Conservation (phyloP, 1,140 invertebrate species). For the Caenorhabditis briggsae region DNA sequence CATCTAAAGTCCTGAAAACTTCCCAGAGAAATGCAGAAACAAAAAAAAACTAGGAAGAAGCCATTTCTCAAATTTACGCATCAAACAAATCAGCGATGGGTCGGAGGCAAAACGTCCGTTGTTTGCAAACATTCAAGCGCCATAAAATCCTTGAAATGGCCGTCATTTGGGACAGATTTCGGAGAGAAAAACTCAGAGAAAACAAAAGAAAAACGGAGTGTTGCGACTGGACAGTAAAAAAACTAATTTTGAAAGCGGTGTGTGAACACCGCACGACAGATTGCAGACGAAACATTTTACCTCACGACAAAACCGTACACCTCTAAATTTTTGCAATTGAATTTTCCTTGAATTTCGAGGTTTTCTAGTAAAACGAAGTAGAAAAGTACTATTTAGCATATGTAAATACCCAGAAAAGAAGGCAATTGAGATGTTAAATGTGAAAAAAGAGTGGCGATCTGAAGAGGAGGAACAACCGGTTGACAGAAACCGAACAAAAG, state of each 20-base stretch:
- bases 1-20: too few relatives aligned
- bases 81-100: conserved; percentile 45
- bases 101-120: conserved; percentile 7
- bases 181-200: neutral
- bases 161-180: conserved; percentile 53
- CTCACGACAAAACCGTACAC: neutral
- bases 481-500: conserved; percentile 22
- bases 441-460: neutral
- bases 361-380: neutral
- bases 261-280: neutral
- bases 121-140: conserved; percentile 48
- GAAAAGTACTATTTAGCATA: neutral
- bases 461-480: conserved; percentile 35
- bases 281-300: neutral
- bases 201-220: neutral
- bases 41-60: neutral
- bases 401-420: neutral
- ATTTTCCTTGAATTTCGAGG: too few relatives aligned
- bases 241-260: conserved; percentile 7
- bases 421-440: conserved; percentile 51
- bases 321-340: too few relatives aligned
- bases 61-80: conserved; percentile 14
- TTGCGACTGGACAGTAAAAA: neutral
- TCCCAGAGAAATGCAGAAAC: too few relatives aligned
- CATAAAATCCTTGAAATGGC: conserved; percentile 50